phyloP scores from a whole-genome alignment of 2,113 vertebrate genomes.

The Oceanites oceanicus region DNA sequence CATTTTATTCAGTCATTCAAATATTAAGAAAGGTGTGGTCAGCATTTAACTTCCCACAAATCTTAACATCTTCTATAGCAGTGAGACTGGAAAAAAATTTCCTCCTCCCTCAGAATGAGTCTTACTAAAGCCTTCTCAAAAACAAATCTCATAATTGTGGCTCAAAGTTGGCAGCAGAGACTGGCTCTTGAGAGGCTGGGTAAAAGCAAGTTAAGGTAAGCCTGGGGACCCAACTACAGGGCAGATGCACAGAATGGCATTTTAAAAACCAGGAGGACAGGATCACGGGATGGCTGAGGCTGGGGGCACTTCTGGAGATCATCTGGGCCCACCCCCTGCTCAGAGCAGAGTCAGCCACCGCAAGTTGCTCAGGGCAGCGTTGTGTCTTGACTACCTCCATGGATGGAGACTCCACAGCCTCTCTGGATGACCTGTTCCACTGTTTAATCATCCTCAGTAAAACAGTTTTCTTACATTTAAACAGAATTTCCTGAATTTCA shows the following conservation, averaged over 20 bases:
- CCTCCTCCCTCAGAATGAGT: not conserved
- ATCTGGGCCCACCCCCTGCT: not conserved
- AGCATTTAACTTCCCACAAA: not conserved
- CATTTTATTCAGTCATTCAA: not conserved
- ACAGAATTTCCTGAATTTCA: not conserved
- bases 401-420: not conserved
- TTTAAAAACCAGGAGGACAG: not conserved
- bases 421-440: not conserved
- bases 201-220: not conserved
- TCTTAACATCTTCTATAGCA: not conserved
- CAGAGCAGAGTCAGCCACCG: not conserved
- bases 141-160: not conserved
- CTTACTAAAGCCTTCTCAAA: not conserved
- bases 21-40: not conserved
- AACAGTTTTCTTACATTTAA: not conserved
- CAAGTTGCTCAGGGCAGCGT: not conserved
- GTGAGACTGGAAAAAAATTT: not conserved
- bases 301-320: not conserved
- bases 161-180: not conserved
- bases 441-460: not conserved
- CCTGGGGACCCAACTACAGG: accelerated
- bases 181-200: not conserved
- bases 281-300: not conserved
- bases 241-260: not conserved
- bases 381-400: not conserved